Percentiles rank a stretch among this genome's conserved stretches.
Evolutionary conservation across 2,888 invertebrate species (phyloP).

Genomic region (Noctuana brunneofusca): DNA sequence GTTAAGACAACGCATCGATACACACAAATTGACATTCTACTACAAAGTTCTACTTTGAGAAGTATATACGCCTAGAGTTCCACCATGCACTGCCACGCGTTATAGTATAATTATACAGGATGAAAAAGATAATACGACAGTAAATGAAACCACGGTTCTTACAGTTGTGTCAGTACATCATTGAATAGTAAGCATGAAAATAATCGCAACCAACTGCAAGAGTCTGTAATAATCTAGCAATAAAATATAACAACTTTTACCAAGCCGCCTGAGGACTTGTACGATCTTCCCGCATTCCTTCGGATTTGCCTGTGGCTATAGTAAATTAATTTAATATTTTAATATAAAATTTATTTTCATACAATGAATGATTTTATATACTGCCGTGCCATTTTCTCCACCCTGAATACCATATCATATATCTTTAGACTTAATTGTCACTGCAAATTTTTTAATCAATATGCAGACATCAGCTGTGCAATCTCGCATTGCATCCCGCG

Average conservation of each 20-base stretch:
- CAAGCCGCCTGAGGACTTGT: too few relatives aligned
- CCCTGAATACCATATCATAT: background rate
- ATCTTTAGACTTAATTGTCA: background rate
- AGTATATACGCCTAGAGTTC: background rate
- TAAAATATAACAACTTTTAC: too few relatives aligned
- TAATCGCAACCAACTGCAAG: too few relatives aligned
- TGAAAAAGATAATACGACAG: background rate
- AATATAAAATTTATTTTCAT: background rate
- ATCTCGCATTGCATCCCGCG: slow-evolving; percentile 9
- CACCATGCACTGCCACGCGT: background rate
- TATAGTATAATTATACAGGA: background rate
- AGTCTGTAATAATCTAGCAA: too few relatives aligned
- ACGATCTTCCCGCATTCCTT: too few relatives aligned
- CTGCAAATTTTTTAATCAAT: background rate
- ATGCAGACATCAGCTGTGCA: background rate
- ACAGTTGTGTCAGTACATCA: background rate
- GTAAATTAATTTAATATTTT: too few relatives aligned
- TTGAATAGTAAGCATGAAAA: too few relatives aligned
- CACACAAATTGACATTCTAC: slow-evolving; percentile 2
- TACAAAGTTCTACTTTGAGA: background rate
- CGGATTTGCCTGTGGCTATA: too few relatives aligned
- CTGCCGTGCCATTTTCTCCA: background rate
- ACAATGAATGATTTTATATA: background rate
- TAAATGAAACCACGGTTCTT: background rate
- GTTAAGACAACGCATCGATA: background rate